Evolutionary conservation across 1,140 invertebrate species (phyloP), one percentile per base, ranked within the genome.

Genomic region (Drosophila baimaii): DNA sequence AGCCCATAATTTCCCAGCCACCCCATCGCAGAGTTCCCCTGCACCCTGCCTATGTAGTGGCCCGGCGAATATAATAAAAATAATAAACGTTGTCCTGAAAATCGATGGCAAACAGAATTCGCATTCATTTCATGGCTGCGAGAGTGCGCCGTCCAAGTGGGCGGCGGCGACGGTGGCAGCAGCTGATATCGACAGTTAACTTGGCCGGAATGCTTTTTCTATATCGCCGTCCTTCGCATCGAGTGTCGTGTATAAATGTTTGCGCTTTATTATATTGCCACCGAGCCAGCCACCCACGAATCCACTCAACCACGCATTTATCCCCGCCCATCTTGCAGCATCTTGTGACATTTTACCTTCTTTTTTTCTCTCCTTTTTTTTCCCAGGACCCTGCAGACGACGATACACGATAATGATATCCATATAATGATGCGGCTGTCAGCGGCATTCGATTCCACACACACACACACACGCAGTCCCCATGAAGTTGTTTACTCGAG

Each of bases 71-170:
- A 89, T 81, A 89, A 89, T 89, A 89, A 89, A 89, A 89, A 89
- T 89, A 89, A 84, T 89, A 89, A 89, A 84, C 84, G 84, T 88
- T 89, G 49, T 84, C 49, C 70, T 89, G 85, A 91, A 91, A 91
- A 91, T 91, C 90, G 85, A 91, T 91, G 80, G 89, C 79, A 91
- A 91, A 91, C 90, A 91, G 90, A 91, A 83, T 81, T 89, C 86
- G 71, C 74, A 89, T 90, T 89, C 81, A 83, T 82, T 80, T 75
- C 54, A 52, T 47, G 51, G 66, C 17, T 58, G 59, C 9, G 41
- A 29, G 21, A 29, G 21, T 27, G 46, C 55, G 13, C 21, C 33
- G 13, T 39, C 12, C 41, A 33, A 15, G 44, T 31, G 63, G 29
- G 55, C 10, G 35, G 46, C 58, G 74, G 82, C 69, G 29, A 51